A percentile compares a stretch with the other conserved stretches of the same genome.
Conservation (phyloP, 2,888 invertebrate genomes). For the Allygus modestus region DNA sequence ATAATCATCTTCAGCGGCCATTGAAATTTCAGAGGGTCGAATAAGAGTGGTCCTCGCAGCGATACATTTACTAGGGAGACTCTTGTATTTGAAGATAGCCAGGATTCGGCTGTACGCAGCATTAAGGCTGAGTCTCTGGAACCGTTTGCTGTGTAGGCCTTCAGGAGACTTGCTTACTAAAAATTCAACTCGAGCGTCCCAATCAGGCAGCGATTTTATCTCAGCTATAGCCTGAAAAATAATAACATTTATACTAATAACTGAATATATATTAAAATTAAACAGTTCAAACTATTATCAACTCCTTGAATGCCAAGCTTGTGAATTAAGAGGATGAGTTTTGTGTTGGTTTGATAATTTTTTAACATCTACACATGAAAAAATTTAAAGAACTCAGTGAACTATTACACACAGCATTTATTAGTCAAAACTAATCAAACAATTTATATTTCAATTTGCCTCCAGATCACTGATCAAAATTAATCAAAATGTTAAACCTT, state of each 20-base stretch:
- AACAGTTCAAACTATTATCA: too few species aligned
- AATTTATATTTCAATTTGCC: too few species aligned
- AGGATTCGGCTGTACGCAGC: conserved; percentile 78
- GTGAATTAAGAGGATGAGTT: too few species aligned
- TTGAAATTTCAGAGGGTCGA: conserved; percentile 80
- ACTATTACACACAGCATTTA: too few species aligned
- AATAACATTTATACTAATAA: not conserved
- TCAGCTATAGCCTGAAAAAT: conserved; percentile 66
- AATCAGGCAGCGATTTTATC: conserved; percentile 75
- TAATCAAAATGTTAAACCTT: too few species aligned
- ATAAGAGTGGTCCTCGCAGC: conserved; percentile 80
- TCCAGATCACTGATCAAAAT: too few species aligned
- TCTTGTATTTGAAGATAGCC: conserved; percentile 76
- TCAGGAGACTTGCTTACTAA: conserved; percentile 73
- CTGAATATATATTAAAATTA: not conserved
- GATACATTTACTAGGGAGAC: conserved; percentile 73
- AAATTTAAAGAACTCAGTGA: too few species aligned
- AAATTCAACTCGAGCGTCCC: conserved; percentile 78
- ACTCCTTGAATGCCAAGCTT: too few species aligned
- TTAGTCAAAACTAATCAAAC: too few species aligned
- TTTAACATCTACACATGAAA: too few species aligned
- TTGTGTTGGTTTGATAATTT: too few species aligned
- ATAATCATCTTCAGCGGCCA: conserved; percentile 81
- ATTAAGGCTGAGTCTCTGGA: conserved; percentile 74
- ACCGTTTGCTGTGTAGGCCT: conserved; percentile 72